phyloP scores from a whole-genome alignment of 1,140 invertebrate species.

The Atta cephalotes region DNA sequence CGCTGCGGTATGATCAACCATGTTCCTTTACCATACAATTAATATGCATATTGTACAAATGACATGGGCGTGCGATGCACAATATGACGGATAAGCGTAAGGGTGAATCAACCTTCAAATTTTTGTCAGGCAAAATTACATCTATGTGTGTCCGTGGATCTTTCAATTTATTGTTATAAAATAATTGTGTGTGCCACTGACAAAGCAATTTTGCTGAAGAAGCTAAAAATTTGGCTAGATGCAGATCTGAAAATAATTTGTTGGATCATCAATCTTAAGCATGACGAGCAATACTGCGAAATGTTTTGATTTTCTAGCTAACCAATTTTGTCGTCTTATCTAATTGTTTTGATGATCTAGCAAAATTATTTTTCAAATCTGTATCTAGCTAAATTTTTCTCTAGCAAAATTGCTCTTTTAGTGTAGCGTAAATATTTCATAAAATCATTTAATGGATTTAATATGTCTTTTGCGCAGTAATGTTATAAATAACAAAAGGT shows the following conservation, averaged over 20 bases:
- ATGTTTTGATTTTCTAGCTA: no score
- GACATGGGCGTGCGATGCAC: background rate
- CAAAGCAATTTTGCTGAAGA: no score
- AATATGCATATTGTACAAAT: constrained; percentile 48
- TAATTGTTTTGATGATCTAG: no score
- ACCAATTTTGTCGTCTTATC: no score
- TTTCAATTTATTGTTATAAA: background rate
- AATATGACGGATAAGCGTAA: background rate
- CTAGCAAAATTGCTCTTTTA: no score
- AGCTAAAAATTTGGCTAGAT: no score
- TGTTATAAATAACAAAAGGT: background rate
- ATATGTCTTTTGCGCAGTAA: background rate
- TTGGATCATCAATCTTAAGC: no score
- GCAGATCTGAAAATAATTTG: no score
- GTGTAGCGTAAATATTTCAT: background rate
- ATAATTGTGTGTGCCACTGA: no score
- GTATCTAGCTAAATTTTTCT: no score
- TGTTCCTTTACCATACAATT: constrained; percentile 21
- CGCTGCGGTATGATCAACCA: constrained; percentile 14
- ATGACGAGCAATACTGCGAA: no score
- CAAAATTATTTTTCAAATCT: no score
- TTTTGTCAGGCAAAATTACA: background rate
- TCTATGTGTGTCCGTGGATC: background rate
- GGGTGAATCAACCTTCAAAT: constrained; percentile 11
- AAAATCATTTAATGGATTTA: constrained; percentile 3